phyloP scores from a whole-genome alignment of 2,888 invertebrate genomes.

The Macrosiphum euphorbiae region DNA sequence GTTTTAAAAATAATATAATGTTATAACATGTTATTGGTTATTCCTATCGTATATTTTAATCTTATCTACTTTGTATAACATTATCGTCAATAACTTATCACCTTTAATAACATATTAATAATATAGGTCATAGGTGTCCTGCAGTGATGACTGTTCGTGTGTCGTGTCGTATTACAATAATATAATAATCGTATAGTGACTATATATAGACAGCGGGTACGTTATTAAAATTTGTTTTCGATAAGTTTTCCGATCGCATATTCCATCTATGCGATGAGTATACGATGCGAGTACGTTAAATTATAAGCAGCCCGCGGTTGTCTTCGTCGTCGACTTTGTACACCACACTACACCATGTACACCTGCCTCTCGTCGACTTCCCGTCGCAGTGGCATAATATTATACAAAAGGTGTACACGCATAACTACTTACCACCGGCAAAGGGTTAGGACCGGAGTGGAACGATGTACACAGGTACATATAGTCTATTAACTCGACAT shows the following conservation, averaged over 20 bases:
- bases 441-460: background rate
- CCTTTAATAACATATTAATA: background rate
- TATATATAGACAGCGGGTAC: background rate
- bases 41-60: too few species aligned
- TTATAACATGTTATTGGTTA: too few species aligned
- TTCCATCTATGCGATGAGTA: background rate
- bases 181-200: background rate
- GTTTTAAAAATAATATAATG: too few species aligned
- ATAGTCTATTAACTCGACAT: slow-evolving; percentile 40
- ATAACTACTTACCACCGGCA: slow-evolving; percentile 32
- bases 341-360: background rate
- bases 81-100: background rate
- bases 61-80: too few species aligned
- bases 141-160: background rate
- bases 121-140: background rate
- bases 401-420: background rate
- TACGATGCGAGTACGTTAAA: background rate
- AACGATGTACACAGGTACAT: background rate
- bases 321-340: slow-evolving; percentile 27
- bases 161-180: background rate
- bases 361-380: slow-evolving; percentile 51
- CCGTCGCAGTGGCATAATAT: slow-evolving; percentile 23
- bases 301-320: background rate
- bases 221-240: background rate
- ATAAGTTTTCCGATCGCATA: background rate